These are phyloP conservation scores for Andrena praecox DNA, from an alignment of 2,888 invertebrate genomes.

Conservation along the genomic window DNA sequence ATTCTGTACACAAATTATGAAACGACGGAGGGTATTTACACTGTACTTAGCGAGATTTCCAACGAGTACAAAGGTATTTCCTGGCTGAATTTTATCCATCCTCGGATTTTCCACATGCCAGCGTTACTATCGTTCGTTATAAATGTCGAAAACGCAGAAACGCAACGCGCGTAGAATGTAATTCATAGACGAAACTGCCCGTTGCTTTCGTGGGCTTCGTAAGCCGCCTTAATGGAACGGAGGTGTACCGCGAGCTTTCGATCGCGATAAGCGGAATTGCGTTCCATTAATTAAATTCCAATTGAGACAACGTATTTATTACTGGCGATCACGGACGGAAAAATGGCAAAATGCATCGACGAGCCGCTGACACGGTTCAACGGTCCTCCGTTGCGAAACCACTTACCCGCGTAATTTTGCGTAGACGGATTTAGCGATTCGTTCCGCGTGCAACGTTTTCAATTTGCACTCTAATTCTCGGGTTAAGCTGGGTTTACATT, in stretches of 20 bases:
- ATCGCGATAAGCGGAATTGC: constrained; percentile 49
- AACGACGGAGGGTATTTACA: too few species aligned
- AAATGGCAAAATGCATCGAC: constrained; percentile 25
- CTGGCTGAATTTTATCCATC: not conserved
- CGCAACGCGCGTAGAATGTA: constrained; percentile 7
- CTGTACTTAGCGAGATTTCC: too few species aligned
- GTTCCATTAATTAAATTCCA: constrained; percentile 49
- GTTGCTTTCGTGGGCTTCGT: constrained; percentile 24
- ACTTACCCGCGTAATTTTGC: constrained; percentile 13
- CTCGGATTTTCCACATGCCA: not conserved
- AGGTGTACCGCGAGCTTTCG: constrained; percentile 46
- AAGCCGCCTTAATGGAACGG: constrained; percentile 56
- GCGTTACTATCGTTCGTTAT: constrained; percentile 1
- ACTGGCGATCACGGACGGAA: constrained; percentile 7
- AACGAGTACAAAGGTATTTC: too few species aligned
- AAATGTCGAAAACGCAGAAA: not conserved
- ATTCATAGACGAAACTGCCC: constrained; percentile 11
- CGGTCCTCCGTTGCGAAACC: constrained; percentile 35
- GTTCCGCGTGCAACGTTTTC: constrained; percentile 12
- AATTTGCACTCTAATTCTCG: constrained; percentile 23
- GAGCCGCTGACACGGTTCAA: constrained; percentile 42
- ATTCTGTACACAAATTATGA: too few species aligned
- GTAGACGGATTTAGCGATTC: constrained; percentile 30
- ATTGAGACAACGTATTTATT: constrained; percentile 60
- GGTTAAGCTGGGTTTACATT: not conserved